Evolutionary conservation across 1,140 invertebrate genomes (phyloP).

Genomic region (Solenopsis fugax): DNA sequence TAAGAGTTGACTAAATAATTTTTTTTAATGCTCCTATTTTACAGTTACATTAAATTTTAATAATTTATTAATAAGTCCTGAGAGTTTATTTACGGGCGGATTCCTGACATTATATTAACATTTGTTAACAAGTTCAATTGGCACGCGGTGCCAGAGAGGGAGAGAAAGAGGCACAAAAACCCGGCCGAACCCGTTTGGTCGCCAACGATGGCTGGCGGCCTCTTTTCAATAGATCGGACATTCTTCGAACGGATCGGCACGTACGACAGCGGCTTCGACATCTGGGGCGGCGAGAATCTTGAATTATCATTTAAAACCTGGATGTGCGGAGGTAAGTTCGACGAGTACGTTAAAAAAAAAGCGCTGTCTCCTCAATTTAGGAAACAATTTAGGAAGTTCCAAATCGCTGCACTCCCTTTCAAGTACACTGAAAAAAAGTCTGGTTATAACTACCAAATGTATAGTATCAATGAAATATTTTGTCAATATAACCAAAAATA

Average conservation of each 20-base stretch:
- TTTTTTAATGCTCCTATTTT: neutral
- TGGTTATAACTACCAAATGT: too few species aligned
- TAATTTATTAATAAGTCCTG: neutral
- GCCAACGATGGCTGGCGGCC: constrained; percentile 98
- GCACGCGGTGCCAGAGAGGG: constrained; percentile 98
- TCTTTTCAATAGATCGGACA: constrained; percentile 92
- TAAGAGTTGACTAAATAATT: neutral
- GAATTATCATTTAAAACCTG: constrained; percentile 98
- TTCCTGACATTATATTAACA: constrained; percentile 5
- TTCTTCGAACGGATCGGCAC: constrained; percentile 98
- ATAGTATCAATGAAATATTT: too few species aligned
- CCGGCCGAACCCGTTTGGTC: constrained; percentile 97
- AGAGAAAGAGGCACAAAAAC: constrained; percentile 94
- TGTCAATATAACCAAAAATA: too few species aligned
- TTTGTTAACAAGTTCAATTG: constrained; percentile 93
- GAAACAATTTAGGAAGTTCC: neutral
- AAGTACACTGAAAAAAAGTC: too few species aligned
- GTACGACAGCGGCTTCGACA: constrained; percentile 99
- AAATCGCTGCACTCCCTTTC: neutral
- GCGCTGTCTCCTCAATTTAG: neutral
- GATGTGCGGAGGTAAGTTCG: constrained; percentile 92
- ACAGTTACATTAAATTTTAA: neutral
- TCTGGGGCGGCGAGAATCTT: constrained; percentile 99
- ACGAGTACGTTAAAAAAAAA: neutral
- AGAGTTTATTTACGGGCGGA: neutral